Evolutionary conservation across 2,888 invertebrate genomes (phyloP), one percentile per base, ranked within the genome.

Genomic region (Nysson spinosus): DNA sequence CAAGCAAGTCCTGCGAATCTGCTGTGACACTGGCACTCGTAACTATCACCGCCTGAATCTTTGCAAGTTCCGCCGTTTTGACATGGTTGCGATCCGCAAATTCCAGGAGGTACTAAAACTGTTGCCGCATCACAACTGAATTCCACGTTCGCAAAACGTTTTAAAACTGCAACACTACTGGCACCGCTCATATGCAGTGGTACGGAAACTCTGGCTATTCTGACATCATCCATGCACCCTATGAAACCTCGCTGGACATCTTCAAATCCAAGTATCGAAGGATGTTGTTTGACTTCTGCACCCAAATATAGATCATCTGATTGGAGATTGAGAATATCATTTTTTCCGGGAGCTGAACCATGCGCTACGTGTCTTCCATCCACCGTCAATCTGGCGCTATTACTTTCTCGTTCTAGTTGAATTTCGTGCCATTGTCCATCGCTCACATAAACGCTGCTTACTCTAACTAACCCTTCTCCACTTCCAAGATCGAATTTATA

Each of bases 401-500:
- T 95, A 19, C 95, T 93, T 75, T 94, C 92, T 19, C 96, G 90
- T 85, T 96, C 95, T 60, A 98, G 88, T 32, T 92, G 90, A 20
- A 92, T 90, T 72, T 92, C 92, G 85, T 96, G 96, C 96, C 96
- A 96, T 73, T 91, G 90, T 3, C 96, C 95, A 83, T 96, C 95
- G 20, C 94, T 92, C n/a, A 95, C 90, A 79, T 91, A 91, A n/a
- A 92, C 89, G 57, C 93, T 92, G 22, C 92, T 91, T 1, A 95
- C 93, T 66, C 94, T 91, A 22, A 96, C 93, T 50, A 93, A 88
- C 28, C 95, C 96, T 87, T 95, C 95, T 4, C 98, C 98, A 72
- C 95, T 94, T 14, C 98, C 98, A 73, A 97, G 91, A 86, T 98
- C 96, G 89, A 97, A 96, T 71, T 95, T 92, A 87, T 96, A 96